Base-by-base conservation (phyloP, 2,888 invertebrate genomes). In the Notocelia uddmanniana region DNA sequence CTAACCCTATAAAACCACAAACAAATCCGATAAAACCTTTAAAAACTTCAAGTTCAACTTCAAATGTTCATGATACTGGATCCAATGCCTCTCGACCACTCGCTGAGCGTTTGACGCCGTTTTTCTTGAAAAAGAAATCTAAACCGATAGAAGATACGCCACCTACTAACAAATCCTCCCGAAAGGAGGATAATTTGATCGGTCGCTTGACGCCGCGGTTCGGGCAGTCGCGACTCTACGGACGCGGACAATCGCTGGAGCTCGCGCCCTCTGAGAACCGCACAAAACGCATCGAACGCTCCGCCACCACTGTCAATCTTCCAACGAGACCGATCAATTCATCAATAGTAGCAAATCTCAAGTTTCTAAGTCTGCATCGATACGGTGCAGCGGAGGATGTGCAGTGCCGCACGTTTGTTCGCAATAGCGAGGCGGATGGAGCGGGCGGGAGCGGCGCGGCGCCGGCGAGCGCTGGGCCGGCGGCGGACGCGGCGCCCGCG, bases 191-290 rank as follows among this genome's bases (percentile, higher is more conserved):
- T 69, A 92, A 92, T 78, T 86, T 92, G 74, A 87, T 92, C 73
- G 93, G 91, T 18, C 86, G 90, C 31, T 80, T 92, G 79, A 93
- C 93, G 77, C 93, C 93, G 57, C 89, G 93, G 48, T 93, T 93
- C 84, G 90, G 90, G 3, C 92, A 91, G 83, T 89, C 93, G 76
- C 87, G 92, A 74, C 85, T 91, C 75, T 85, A 86, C 79, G 86
- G 85, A 66, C 91, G 92, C 77, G 93, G 92, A 13, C 92, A 91
- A 79, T 92, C 92, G 77, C 87, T 93, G 57, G 93, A 92, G 77
- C 83, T 91, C 69, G 85, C 86, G 75, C 83, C 84, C 60, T 70
- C 82, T 41, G 86, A 84, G 73, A 76, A 78, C 52, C 83, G 83
- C 59, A 76, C 85, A 74, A 84, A 83, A 75, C 90, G 89, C 69